These are phyloP conservation scores for Leucosticte australis DNA, from an alignment of 2,113 vertebrate genomes.

Conservation along the genomic window DNA sequence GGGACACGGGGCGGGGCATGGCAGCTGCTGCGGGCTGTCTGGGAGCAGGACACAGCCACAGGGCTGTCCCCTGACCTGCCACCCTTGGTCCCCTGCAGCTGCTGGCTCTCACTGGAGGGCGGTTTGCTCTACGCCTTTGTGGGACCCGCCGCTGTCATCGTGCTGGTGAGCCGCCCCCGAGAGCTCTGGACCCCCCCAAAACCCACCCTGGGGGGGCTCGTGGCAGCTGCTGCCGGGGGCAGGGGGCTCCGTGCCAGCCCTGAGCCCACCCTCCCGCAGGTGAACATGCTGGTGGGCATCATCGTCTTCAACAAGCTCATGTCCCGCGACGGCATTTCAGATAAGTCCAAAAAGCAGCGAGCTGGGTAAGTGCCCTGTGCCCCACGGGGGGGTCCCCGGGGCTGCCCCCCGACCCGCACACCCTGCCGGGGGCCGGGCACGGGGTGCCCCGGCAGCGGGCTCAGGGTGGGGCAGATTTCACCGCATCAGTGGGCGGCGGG, in stretches of 20 bases:
- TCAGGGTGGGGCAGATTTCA: neutral
- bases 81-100: slow-evolving; percentile 65
- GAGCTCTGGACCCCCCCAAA: neutral
- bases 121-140: slow-evolving; percentile 94
- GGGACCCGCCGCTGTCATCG: slow-evolving; percentile 92
- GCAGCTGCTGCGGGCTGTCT: neutral
- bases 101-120: slow-evolving; percentile 93
- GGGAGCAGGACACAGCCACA: neutral
- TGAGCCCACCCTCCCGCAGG: slow-evolving; percentile 69
- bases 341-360: slow-evolving; percentile 99
- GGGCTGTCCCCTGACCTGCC: neutral
- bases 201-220: neutral
- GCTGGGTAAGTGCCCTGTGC: slow-evolving; percentile 86
- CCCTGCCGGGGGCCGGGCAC: neutral
- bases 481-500: neutral
- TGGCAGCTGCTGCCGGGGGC: neutral
- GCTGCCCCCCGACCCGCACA: neutral
- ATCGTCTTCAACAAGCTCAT: slow-evolving; percentile 99
- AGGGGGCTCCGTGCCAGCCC: neutral
- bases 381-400: neutral
- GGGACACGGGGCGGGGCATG: neutral
- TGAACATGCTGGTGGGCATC: slow-evolving; percentile 98
- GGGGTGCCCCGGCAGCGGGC: neutral
- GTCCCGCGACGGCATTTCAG: slow-evolving; percentile 96
- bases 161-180: slow-evolving; percentile 80